A percentile compares a stretch with the other conserved stretches of the same genome.
These are phyloP conservation scores for Perizoma affinitatum DNA, from an alignment of 2,888 invertebrate species.

Conservation along the genomic window DNA sequence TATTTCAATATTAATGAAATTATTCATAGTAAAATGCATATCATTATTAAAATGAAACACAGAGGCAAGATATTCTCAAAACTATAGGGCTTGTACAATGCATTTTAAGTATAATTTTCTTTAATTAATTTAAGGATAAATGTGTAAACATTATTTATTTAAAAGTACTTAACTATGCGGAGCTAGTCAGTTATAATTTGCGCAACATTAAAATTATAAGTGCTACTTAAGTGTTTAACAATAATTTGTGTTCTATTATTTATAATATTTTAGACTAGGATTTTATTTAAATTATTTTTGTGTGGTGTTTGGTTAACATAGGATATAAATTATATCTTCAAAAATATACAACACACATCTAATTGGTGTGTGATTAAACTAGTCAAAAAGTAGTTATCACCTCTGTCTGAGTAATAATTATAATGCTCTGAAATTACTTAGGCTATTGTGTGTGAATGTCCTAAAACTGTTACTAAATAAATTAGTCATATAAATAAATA, in stretches of 20 bases:
- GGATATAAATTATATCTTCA: constrained; percentile 59
- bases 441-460: constrained; percentile 54
- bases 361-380: constrained; percentile 75
- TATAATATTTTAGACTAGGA: constrained; percentile 73
- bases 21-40: constrained; percentile 80
- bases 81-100: constrained; percentile 70
- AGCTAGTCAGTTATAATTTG: constrained; percentile 84
- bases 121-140: constrained; percentile 77
- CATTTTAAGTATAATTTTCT: constrained; percentile 74
- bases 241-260: constrained; percentile 80
- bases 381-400: constrained; percentile 74
- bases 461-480: constrained; percentile 8
- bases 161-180: constrained; percentile 83
- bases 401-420: constrained; percentile 44
- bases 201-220: constrained; percentile 81
- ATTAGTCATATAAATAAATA: too few relatives aligned
- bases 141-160: constrained; percentile 82
- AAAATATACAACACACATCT: constrained; percentile 62
- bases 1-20: constrained; percentile 75
- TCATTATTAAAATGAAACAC: constrained; percentile 65
- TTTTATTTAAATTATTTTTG: constrained; percentile 80
- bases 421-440: constrained; percentile 52
- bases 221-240: constrained; percentile 72
- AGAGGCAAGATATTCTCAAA: constrained; percentile 63
- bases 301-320: constrained; percentile 81